Evolutionary conservation across 1,140 invertebrate species (phyloP), one percentile per base, ranked within the genome.

Genomic region (Mercenaria mercenaria): DNA sequence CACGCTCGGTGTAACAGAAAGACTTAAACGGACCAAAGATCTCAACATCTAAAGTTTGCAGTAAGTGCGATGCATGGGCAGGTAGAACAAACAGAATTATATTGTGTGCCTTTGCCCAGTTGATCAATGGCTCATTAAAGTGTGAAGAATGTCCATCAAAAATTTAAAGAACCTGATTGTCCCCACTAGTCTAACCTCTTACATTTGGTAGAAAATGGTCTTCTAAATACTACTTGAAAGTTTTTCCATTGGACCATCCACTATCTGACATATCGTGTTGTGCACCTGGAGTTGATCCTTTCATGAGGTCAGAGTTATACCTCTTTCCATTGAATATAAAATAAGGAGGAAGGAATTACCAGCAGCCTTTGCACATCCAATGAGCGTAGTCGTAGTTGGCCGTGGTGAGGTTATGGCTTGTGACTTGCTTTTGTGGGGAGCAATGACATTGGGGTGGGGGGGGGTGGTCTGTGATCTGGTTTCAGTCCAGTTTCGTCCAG

Each of bases 281-380:
- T 39, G 80, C 18, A 15, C 81, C 88, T 29, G 26, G 10, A 43
- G 80, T 34, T 13, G 47, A 8, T 18, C 72, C 80, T 47, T 77
- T 0, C 61, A 85, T 56, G 2, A 84, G 29, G 20, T 90, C 81
- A 34, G 29, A 15, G 23, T 61, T 90, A 59, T 47, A 50, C 18
- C 56, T 26, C 32, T 90, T 84, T n/a, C 81, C 88, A 41, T 69
- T 37, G n/a, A 90, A 90, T 15, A 85, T 56, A 85, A 84, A 76
- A 79, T 1, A 61, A n/a, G 4, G 11, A n/a, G 4, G 3, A 56
- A 29, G 67, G 81, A 37, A 83, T 34, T 26, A 84, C 64, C 26
- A 23, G 59, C 2, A 52, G 67, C 88, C 79, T 84, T 90, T n/a
- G 61, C 88, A 64, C 88, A 41, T 37, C 64, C 86, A 47, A 88